A percentile compares a stretch with the other conserved stretches of the same genome.
Evolutionary conservation across 1,140 invertebrate genomes (phyloP).

Genomic region (Paraescarpia echinospica): DNA sequence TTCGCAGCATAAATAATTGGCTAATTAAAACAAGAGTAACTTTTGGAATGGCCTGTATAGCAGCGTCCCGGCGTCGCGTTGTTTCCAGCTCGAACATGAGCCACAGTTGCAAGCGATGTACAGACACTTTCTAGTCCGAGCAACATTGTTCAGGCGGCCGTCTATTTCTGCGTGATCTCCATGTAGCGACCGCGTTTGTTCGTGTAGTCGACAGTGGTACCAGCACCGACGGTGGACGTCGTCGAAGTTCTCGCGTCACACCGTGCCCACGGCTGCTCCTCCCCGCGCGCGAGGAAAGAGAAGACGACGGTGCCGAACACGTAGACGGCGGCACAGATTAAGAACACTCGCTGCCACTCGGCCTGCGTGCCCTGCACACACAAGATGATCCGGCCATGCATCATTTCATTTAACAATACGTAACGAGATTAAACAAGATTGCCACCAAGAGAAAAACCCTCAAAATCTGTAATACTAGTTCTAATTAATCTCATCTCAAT

Average conservation of each 20-base stretch:
- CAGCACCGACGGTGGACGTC: neutral
- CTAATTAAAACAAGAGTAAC: neutral
- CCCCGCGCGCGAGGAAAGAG: conserved; percentile 48
- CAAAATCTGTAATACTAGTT: too few species aligned
- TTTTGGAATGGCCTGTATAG: neutral
- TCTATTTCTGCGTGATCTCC: neutral
- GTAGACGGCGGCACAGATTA: conserved; percentile 49
- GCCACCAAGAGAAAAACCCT: too few species aligned
- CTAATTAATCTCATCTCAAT: too few species aligned
- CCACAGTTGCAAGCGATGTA: neutral
- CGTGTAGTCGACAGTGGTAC: neutral
- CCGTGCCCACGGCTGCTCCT: conserved; percentile 44
- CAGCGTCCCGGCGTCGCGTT: neutral
- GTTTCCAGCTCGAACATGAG: neutral
- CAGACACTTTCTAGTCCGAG: neutral
- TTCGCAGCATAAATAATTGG: neutral
- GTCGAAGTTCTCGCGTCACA: neutral
- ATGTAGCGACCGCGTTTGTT: neutral
- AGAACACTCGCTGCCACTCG: conserved; percentile 57
- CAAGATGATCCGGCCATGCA: neutral
- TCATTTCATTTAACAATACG: neutral
- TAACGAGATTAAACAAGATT: too few species aligned
- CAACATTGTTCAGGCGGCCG: neutral
- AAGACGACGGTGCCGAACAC: conserved; percentile 51
- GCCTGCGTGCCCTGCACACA: conserved; percentile 45